Base-by-base conservation (phyloP, 1,140 invertebrate genomes). In the Bombus turneri region DNA sequence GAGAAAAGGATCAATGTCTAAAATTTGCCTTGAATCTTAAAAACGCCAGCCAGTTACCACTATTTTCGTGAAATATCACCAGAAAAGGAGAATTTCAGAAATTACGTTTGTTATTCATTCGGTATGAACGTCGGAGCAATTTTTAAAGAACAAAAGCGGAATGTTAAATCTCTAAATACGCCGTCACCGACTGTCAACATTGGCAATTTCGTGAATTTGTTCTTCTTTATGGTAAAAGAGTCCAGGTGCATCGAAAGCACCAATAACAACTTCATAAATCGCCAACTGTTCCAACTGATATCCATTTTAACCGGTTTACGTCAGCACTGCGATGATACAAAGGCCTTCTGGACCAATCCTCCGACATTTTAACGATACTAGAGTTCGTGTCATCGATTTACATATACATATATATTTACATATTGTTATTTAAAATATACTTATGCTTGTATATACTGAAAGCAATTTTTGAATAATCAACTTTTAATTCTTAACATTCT, bases 11-110 rank as follows among this genome's bases (percentile, higher is more conserved):
- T 34, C 15, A 0, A 37, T 9, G 15, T 72, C 9, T 6, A 73
- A 31, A 34, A 5, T 53, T 59, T 31, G 9, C 13, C 47, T 57
- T 3, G 43, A 3, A 76, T 59, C 8, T 28, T 15, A 9, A 28
- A 4, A 28, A 37, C 4, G 18, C 22, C 10, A 37, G 25, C 47
- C 47, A 13, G 22, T 57, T 37, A 9, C n/a, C 9, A 64, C 37
- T 64, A 64, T 43, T 64, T 74, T 71, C 39, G 41, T 31, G 81
- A 39, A 62, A 76, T 25, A 39, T 83, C 57, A 18, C 18, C 73
- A 13, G 18, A 37, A 28, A 8, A 53, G 4, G 10, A 62, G 13
- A 25, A 41, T 31, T 37, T 1, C 4, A 5, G 9, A 15, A 15
- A 31, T 39, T 64, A 8, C 57, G 10, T 68, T 83, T 22, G 28